These are phyloP conservation scores for Bombus superbus DNA, from an alignment of 1,140 invertebrate genomes.

Conservation along the genomic window DNA sequence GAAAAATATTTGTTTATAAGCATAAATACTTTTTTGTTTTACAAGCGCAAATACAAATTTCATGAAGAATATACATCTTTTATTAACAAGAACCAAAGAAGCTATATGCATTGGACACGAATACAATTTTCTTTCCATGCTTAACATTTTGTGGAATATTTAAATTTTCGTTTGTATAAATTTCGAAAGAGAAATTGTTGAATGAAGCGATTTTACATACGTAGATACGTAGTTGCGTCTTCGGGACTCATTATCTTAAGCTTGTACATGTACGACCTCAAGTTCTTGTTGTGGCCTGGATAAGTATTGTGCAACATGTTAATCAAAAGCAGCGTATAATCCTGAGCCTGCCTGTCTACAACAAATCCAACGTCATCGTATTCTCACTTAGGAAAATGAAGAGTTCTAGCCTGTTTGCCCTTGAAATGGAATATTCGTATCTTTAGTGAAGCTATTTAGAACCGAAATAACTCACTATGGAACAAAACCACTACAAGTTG, in stretches of 20 bases:
- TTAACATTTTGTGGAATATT: not conserved
- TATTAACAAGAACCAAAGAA: no score
- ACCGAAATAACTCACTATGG: conserved; percentile 4
- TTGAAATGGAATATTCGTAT: conserved; percentile 21
- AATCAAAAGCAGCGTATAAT: conserved; percentile 6
- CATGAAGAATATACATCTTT: no score
- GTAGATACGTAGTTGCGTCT: not conserved
- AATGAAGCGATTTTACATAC: not conserved
- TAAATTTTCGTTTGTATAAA: not conserved
- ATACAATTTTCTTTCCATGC: no score
- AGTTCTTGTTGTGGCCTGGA: not conserved
- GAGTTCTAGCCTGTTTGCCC: not conserved
- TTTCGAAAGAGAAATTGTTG: not conserved
- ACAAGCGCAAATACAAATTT: no score
- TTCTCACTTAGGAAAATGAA: conserved; percentile 25
- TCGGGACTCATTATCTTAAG: not conserved
- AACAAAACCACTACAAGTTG: conserved; percentile 8
- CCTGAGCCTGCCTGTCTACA: no score
- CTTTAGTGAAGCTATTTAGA: conserved; percentile 25
- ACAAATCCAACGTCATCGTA: not conserved
- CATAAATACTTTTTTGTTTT: no score
- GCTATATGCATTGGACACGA: no score
- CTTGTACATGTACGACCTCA: not conserved
- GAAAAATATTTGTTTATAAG: no score
- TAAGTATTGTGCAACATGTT: conserved; percentile 22